Evolutionary conservation across 1,140 invertebrate species (phyloP), one percentile per base, ranked within the genome.

Genomic region (Trialeurodes vaporariorum): DNA sequence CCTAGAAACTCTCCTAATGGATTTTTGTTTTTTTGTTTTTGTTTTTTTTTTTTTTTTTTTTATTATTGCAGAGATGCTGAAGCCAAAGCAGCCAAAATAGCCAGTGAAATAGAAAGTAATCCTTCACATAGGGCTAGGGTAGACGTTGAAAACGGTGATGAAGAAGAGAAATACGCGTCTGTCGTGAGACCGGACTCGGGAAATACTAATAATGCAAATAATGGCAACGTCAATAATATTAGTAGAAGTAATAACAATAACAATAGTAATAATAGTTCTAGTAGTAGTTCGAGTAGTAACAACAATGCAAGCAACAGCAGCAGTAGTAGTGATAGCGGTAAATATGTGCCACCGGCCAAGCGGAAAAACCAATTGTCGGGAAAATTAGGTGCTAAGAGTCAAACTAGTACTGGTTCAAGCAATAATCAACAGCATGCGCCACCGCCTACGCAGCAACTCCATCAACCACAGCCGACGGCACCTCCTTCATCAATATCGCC

Each of bases 121-220:
- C 87, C 91, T 0, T 81, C 82, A 68, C 91, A 93, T 72, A 89
- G 88, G 75, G 84, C 85, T n/a, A 82, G 90, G 69, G 81, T 89
- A 65, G 91, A 93, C 65, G 74, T 94, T 64, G 94, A 96, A 80
- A 95, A 96, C 80, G 93, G 91, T 0, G 92, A 95, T 73, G 91
- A 95, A 74, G 93, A 95, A 77, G 89, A 93, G 72, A 80, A 86
- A 72, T 94, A 86, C 79, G 89, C 89, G 17, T 27, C 64, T 23
- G 88, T 90, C 24, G 80, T 84, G 69, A 78, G 87, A 34, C 83
- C 81, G 12, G 67, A 70, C 26, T 49, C 59, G 63, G 17, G 34
- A 1, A 23, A 1, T 62, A 67, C 1, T 9, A 63, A 26, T 22
- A 67, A 23, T 66, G 58, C 60, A 17, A 64, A 27, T 65, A 65